Base-by-base conservation (phyloP, 2,888 invertebrate species). In the Listrodromus nycthemerus region DNA sequence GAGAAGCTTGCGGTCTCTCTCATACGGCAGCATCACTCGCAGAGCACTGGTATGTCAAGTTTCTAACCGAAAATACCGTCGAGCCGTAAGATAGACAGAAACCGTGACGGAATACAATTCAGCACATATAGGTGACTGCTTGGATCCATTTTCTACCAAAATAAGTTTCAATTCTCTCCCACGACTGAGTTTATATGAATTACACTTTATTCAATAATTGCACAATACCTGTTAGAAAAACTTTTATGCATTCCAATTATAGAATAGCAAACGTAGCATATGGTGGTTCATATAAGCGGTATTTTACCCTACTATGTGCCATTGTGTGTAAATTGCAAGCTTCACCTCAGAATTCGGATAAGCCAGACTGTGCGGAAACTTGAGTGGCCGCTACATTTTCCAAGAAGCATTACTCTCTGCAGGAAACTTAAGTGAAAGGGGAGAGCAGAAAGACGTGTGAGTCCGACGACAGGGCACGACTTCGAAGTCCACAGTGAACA, bases 331-430 rank as follows among this genome's bases (percentile, higher is more conserved):
- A 8, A 37, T 2, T 37, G 37, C 10, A 8, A 69, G 65, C 48
- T 63, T 24, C 73, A 52, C 77, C 50, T n/a, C 27, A 73, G 77
- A 80, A 69, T 61, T 52, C 27, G 33, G 55, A 48, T 66, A 37
- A 55, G 65, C 61, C 67, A 67, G 67, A 67, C 77, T 74, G 50
- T 70, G 84, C 70, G 77, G 73, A 83, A 52, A 73, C 73, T 67
- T 61, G 58, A 52, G 48, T 33, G 65, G 83, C 67, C 41, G 73
- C 69, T 81, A 69, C 52, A 70, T 78, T 74, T 81, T 74, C 48
- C 77, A 70, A 74, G 74, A 75, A 81, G 78, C 80, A 84, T 84
- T 78, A 78, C 84, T 81, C 80, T 77, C 70, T 75, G 74, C 77
- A 48, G 65, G 80, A 74, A 83, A 78, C 65, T 37, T 55, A 48